A percentile compares a stretch with the other conserved stretches of the same genome.
These are phyloP conservation scores for Bos taurus DNA, from an alignment of 2,113 vertebrate species.

Conservation along the genomic window DNA sequence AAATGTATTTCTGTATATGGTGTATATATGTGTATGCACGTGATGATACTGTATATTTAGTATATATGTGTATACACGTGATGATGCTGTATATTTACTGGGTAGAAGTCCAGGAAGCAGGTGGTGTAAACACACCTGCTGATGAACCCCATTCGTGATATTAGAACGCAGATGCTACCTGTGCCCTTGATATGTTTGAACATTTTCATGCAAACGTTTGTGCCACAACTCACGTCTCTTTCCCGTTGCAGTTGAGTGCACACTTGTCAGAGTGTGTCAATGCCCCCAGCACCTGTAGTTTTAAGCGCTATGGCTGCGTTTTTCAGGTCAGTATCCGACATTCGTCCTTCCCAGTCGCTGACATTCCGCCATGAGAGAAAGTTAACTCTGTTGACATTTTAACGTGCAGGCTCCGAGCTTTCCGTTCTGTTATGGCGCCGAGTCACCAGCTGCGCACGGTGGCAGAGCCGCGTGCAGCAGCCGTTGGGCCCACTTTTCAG, in stretches of 20 bases:
- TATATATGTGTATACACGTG: conserved; percentile 68
- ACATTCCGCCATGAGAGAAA: conserved; percentile 78
- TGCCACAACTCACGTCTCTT: conserved; percentile 86
- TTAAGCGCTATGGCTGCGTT: conserved; percentile 94
- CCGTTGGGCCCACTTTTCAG: conserved; percentile 41
- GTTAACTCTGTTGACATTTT: conserved; percentile 60
- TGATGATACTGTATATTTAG: conserved; percentile 71
- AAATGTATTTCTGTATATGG: conserved; percentile 79
- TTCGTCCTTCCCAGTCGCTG: conserved; percentile 80
- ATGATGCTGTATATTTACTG: conserved; percentile 65
- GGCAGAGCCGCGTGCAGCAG: conserved; percentile 13
- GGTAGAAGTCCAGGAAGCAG: conserved; percentile 60
- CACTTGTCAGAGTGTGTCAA: conserved; percentile 96
- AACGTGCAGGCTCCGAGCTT: conserved; percentile 61
- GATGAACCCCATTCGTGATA: conserved; percentile 12
- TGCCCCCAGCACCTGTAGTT: conserved; percentile 95
- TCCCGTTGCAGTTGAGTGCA: conserved; percentile 88
- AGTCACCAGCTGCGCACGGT: conserved; percentile 48
- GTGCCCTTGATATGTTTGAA: conserved; percentile 80
- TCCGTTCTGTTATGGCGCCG: conserved; percentile 55
- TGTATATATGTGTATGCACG: conserved; percentile 75
- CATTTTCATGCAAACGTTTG: conserved; percentile 81
- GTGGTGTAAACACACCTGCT: conserved; percentile 68
- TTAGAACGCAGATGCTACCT: conserved; percentile 56
- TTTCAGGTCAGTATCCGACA: conserved; percentile 93